Percentiles rank a stretch among this genome's conserved stretches.
These are phyloP conservation scores for Leiothrix lutea DNA, from an alignment of 2,113 vertebrate genomes.

Conservation along the genomic window DNA sequence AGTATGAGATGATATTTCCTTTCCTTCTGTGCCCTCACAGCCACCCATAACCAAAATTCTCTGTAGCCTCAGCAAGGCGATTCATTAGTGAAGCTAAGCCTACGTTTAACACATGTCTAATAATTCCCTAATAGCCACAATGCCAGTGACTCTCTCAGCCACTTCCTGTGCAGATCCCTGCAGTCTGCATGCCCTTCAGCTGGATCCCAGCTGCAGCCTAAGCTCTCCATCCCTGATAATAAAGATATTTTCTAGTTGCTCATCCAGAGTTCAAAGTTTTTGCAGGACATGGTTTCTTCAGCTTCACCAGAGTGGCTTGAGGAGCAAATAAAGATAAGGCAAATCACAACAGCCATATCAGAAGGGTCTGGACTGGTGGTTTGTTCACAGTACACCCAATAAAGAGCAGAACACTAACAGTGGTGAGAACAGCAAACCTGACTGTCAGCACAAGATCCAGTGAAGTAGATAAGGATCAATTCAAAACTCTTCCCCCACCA, in stretches of 20 bases:
- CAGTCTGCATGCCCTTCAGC: not conserved
- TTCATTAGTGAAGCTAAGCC: constrained; percentile 8
- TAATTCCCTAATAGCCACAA: constrained; percentile 37
- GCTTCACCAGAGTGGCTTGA: constrained; percentile 34
- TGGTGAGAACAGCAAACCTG: constrained; percentile 54
- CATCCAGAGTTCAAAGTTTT: constrained; percentile 66
- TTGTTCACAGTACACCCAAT: constrained; percentile 40
- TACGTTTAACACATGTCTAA: constrained; percentile 22
- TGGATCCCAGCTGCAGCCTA: constrained; percentile 8
- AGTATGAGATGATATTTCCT: not conserved
- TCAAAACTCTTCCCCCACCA: constrained; percentile 5
- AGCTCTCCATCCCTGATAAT: not conserved
- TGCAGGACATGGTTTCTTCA: constrained; percentile 48
- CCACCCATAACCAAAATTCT: not conserved
- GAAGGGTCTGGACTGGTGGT: constrained; percentile 50
- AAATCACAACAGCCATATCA: constrained; percentile 26
- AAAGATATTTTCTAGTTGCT: constrained; percentile 35
- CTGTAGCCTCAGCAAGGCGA: not conserved
- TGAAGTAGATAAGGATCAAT: constrained; percentile 44
- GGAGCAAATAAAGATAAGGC: constrained; percentile 67
- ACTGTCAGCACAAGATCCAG: constrained; percentile 45
- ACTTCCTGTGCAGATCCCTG: constrained; percentile 43
- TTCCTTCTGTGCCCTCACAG: not conserved
- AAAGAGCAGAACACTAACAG: constrained; percentile 42
- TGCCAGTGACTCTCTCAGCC: not conserved